These are phyloP conservation scores for Saccostrea glomerata DNA, from an alignment of 1,140 invertebrate species.

Conservation along the genomic window DNA sequence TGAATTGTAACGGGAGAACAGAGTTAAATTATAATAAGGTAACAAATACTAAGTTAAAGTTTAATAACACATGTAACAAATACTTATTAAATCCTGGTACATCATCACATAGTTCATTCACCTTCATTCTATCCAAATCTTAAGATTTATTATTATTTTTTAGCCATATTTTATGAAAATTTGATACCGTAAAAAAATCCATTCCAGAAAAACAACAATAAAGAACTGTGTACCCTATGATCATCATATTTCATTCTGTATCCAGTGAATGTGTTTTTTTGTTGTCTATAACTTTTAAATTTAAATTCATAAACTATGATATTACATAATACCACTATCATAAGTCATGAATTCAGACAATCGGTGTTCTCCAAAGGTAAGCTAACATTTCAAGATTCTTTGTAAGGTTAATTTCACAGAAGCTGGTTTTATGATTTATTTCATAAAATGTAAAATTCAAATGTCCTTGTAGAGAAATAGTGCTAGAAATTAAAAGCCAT, in stretches of 20 bases:
- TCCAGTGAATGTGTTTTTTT: neutral
- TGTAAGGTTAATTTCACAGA: conserved; percentile 18
- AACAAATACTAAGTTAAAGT: neutral
- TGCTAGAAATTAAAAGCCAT: neutral
- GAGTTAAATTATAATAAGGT: too few species aligned
- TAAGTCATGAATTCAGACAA: neutral
- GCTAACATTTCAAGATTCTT: conserved; percentile 7
- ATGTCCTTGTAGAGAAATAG: neutral
- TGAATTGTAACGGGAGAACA: too few species aligned
- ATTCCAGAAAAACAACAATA: neutral
- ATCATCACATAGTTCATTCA: neutral
- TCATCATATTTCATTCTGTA: neutral
- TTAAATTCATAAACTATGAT: neutral
- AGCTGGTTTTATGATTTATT: conserved; percentile 5
- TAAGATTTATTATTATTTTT: too few species aligned
- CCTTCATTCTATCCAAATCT: too few species aligned
- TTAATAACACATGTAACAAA: neutral
- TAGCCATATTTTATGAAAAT: too few species aligned
- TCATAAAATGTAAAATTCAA: neutral
- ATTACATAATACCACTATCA: neutral
- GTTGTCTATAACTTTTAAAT: neutral
- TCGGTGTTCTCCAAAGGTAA: neutral
- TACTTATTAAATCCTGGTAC: neutral
- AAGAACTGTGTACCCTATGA: neutral
- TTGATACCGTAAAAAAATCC: too few species aligned